Base-by-base conservation (phyloP, 2,888 invertebrate species). In the Melanargia galathea region DNA sequence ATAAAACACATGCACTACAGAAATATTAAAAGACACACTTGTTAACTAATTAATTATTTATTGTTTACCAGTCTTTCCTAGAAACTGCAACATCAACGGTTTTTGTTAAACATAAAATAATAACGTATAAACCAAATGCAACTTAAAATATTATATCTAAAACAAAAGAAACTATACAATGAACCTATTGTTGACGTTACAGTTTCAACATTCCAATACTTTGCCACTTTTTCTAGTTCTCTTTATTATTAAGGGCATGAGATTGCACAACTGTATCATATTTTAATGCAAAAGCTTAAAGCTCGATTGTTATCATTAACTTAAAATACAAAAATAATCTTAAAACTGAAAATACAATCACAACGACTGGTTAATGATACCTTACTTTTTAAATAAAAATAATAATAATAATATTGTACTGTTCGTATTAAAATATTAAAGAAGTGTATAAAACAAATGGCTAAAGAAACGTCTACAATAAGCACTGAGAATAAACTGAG, bases 401-500 rank as follows among this genome's bases (percentile, higher is more conserved):
- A 55, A 55, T 55, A 22, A 55, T 40, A 52, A 49, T 26, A 45
- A 20, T 30, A 59, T 59, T 59, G 59, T 59, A 59, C 59, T 59
- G n/a, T 40, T 48, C 40, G 22, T 38, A 49, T 40, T 5, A 40
- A 51, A 49, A 35, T 59, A 60, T 65, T 51, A 43, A 61, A 59
- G 40, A 46, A 62, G 60, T 51, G n/a, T 40, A 63, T 60, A 73
- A 72, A n/a, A n/a, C n/a, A n/a, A 74, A 75, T 73, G 76, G 73
- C 73, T 72, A 77, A 72, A 69, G 59, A 51, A 57, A 62, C 13
- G 20, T 48, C 35, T 51, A 62, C 43, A 58, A 43, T 78, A 75
- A 73, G 73, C 76, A 81, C 78, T 74, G 74, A 59, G 68, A 69
- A 73, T 49, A 62, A 71, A 70, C 68, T 64, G 69, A 71, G 75